Percentiles rank a stretch among this genome's conserved stretches.
phyloP scores from a whole-genome alignment of 2,888 invertebrate species.

The Seira sanloemensis region DNA sequence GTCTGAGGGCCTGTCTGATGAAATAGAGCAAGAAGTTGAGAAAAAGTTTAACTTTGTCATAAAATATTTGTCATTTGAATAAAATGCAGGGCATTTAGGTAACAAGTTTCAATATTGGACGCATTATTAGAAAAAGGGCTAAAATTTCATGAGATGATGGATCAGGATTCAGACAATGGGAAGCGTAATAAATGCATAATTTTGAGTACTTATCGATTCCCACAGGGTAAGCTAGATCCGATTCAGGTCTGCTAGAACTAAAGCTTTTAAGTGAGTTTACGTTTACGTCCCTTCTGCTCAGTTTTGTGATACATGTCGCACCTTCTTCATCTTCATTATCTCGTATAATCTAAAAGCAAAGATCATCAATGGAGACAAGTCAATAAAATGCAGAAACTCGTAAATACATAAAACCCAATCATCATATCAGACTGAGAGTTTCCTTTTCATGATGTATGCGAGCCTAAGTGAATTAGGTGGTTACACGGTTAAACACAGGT shows the following conservation, averaged over 20 bases:
- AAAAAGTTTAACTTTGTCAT: neutral
- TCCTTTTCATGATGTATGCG: too few species aligned
- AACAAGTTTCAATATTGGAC: neutral
- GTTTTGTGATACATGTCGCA: neutral
- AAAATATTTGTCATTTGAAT: neutral
- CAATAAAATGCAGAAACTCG: neutral
- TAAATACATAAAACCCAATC: neutral
- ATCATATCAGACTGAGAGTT: neutral
- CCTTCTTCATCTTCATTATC: neutral
- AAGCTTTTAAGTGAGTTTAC: neutral
- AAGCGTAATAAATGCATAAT: neutral
- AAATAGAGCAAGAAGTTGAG: constrained; percentile 1
- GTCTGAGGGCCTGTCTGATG: neutral
- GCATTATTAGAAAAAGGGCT: too few species aligned
- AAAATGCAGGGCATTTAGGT: too few species aligned
- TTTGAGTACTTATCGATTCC: neutral
- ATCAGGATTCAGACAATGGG: neutral
- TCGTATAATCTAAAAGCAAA: neutral
- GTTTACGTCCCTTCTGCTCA: neutral
- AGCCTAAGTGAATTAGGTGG: neutral
- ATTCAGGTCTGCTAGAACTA: neutral
- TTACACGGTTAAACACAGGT: constrained; percentile 4
- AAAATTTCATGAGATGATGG: too few species aligned
- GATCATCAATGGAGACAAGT: neutral
- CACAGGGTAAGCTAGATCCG: neutral